These are phyloP conservation scores for pig (Sus scrofa) DNA, from an alignment of 2,113 vertebrate species.

Conservation along the genomic window DNA sequence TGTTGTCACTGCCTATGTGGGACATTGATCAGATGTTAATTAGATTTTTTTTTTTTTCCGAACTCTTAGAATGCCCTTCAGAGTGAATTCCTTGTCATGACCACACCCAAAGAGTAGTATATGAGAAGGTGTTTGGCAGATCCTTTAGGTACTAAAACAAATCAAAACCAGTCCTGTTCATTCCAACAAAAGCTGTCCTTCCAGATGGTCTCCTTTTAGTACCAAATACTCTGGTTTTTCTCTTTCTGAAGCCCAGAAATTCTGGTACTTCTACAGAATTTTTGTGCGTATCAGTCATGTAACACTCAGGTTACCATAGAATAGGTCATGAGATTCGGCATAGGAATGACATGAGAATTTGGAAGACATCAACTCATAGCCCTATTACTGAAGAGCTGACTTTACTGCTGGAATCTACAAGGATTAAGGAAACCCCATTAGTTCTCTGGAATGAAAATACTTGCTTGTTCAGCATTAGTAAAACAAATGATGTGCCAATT, in stretches of 20 bases:
- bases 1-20: not conserved
- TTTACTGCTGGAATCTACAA: not conserved
- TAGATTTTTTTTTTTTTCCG: not conserved
- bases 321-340: not conserved
- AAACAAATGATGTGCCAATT: conserved; percentile 47
- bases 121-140: not conserved
- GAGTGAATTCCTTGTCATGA: not conserved
- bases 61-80: not conserved
- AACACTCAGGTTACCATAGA: not conserved
- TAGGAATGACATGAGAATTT: not conserved
- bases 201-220: not conserved
- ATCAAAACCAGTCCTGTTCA: conserved; percentile 35
- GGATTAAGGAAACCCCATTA: conserved; percentile 42
- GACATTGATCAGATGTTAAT: not conserved
- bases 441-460: conserved; percentile 56
- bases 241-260: conserved; percentile 46
- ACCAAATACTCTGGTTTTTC: not conserved
- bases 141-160: not conserved
- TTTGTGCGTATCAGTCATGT: not conserved
- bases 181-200: not conserved
- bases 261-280: not conserved
- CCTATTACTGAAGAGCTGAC: not conserved
- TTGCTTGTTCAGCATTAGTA: conserved; percentile 53
- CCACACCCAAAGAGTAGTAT: not conserved
- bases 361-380: not conserved